Evolutionary conservation across 1,140 invertebrate genomes (phyloP).

Genomic region (Eriocheir sinensis): DNA sequence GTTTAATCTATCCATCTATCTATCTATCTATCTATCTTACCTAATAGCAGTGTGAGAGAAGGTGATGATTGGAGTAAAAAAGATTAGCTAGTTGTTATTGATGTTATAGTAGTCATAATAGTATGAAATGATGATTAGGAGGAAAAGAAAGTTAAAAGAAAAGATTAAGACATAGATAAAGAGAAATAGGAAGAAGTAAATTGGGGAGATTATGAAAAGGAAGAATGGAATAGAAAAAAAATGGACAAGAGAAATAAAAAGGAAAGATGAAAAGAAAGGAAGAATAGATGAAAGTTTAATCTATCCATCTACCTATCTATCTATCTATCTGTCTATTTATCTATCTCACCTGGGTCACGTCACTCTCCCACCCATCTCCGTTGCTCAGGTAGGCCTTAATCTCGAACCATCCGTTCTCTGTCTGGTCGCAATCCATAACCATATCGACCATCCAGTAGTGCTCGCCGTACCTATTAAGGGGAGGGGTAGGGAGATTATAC

Average conservation of each 20-base stretch:
- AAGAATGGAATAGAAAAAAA: no score
- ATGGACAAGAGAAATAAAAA: background rate
- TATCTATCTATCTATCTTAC: no score
- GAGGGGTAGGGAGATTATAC: background rate
- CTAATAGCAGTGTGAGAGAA: no score
- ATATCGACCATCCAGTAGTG: constrained; percentile 83
- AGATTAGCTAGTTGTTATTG: no score
- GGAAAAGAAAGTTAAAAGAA: no score
- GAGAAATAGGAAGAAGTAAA: background rate
- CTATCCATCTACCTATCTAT: no score
- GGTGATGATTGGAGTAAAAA: no score
- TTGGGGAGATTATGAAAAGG: background rate
- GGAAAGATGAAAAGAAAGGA: background rate
- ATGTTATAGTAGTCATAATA: no score
- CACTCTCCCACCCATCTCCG: constrained; percentile 69
- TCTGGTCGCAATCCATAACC: constrained; percentile 83
- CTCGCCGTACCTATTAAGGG: constrained; percentile 80
- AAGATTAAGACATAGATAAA: background rate
- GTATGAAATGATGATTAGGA: no score
- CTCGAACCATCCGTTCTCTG: constrained; percentile 83
- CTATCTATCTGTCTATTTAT: background rate
- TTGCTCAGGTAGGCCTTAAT: constrained; percentile 81
- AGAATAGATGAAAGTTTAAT: background rate
- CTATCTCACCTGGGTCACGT: constrained; percentile 66
- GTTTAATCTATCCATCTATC: no score